Evolutionary conservation across 1,140 invertebrate genomes (phyloP).

Genomic region (Aphis craccivora): DNA sequence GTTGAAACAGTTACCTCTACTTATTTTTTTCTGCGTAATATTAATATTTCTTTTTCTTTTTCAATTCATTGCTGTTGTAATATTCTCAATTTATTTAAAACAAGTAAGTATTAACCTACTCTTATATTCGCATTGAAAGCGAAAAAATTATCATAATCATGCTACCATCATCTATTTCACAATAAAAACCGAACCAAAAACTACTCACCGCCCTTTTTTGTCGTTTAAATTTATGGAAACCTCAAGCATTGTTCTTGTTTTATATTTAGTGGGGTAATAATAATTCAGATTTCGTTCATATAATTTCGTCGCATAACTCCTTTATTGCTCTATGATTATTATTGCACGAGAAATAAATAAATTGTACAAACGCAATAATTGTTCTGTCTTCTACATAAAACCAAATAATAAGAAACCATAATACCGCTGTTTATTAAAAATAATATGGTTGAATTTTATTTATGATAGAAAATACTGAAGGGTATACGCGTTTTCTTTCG

Average conservation of each 20-base stretch:
- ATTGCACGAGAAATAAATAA: neutral
- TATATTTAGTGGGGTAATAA: neutral
- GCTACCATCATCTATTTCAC: neutral
- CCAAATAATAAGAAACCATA: neutral
- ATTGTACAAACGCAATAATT: neutral
- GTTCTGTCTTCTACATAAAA: neutral
- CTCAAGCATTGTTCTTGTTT: constrained; percentile 12
- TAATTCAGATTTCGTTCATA: constrained; percentile 13
- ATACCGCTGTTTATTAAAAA: neutral
- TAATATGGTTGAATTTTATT: neutral
- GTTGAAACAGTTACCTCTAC: neutral
- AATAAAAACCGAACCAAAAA: constrained; percentile 12
- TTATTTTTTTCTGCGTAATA: neutral
- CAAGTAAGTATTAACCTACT: neutral
- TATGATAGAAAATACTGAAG: neutral
- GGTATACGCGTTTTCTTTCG: neutral
- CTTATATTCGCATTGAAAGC: neutral
- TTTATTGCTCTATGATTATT: neutral
- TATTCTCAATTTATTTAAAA: neutral
- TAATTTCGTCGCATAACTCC: neutral
- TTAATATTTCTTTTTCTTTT: neutral
- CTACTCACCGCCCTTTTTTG: neutral
- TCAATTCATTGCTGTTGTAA: neutral
- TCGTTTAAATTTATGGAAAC: constrained; percentile 13
- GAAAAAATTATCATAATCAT: constrained; percentile 28